These are phyloP conservation scores for Zaprionus kolodkinae DNA, from an alignment of 1,140 invertebrate species.

Conservation along the genomic window DNA sequence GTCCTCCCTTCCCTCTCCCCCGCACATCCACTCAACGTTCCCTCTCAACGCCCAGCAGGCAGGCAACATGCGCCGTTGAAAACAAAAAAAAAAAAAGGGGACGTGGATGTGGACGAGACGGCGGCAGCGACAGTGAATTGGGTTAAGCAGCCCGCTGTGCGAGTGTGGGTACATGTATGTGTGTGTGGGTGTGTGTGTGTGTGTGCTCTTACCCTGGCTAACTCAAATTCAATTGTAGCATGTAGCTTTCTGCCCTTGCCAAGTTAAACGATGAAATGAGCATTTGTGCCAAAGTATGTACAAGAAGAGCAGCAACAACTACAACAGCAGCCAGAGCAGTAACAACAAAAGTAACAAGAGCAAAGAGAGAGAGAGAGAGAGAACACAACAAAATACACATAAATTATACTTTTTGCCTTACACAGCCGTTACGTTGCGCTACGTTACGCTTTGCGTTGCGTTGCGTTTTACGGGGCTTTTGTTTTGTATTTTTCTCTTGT, in stretches of 20 bases:
- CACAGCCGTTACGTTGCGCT: conserved; percentile 77
- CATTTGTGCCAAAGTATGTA: conserved; percentile 62
- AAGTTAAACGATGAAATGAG: conserved; percentile 80
- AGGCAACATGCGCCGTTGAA: conserved; percentile 27
- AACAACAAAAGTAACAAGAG: conserved; percentile 42
- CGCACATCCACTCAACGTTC: not conserved
- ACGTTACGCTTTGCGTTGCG: conserved; percentile 73
- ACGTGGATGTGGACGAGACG: conserved; percentile 44
- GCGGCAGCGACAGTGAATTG: conserved; percentile 59
- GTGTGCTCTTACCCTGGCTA: conserved; percentile 62
- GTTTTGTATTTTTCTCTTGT: conserved; percentile 48
- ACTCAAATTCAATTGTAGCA: conserved; percentile 76
- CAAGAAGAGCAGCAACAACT: conserved; percentile 34
- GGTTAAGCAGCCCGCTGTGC: conserved; percentile 71
- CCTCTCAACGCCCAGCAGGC: conserved; percentile 14
- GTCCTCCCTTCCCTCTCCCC: too few species aligned
- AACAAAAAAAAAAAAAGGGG: conserved; percentile 25
- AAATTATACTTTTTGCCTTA: conserved; percentile 73
- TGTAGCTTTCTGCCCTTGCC: conserved; percentile 74
- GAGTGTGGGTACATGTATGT: conserved; percentile 17
- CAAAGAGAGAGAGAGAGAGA: not conserved
- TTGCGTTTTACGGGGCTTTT: conserved; percentile 58
- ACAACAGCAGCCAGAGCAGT: conserved; percentile 12
- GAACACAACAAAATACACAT: conserved; percentile 69
- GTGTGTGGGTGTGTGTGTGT: conserved; percentile 20